Evolutionary conservation across 1,140 invertebrate genomes (phyloP), one percentile per base, ranked within the genome.

Genomic region (Aphis gossypii): DNA sequence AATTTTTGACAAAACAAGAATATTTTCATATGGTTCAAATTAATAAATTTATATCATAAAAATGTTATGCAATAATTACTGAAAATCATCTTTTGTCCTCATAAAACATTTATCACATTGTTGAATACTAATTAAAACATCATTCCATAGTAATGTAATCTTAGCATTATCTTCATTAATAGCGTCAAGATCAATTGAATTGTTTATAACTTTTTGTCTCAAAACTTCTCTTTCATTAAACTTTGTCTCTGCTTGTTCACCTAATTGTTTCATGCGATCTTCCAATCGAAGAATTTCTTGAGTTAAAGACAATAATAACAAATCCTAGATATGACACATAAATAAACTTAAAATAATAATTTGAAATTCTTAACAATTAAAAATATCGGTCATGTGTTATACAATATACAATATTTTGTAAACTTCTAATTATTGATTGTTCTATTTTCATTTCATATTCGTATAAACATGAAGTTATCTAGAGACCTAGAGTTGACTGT

Each of bases 211-310:
- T 93, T 84, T 93, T 93, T 93, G 91, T 83, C 54, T 93, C 23
- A 93, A 84, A 7, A 93, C 38, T 93, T 93, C 68, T 84, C 76
- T 84, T 93, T 93, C 76, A 54, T 93, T 93, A 84, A 30, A 93
- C 35, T 93, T 93, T 20, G 91, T 93, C 35, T 93, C 91, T 54
- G 91, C 91, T 56, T 86, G 91, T 84, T 93, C 91, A 18, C 76
- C 48, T 51, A 93, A 84, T 83, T 93, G 68, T 93, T 93, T 93
- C 35, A 93, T 83, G 14, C 91, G 91, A 83, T 93, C 91, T 84
- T 93, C 91, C 20, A 93, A 56, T 38, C 76, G 91, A 51, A 93
- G 56, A 83, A 93, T 93, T 84, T 93, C 91, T 93, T 93, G 91
- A 7, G 91, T 93, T 84, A 93, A 93, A 30, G 91, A 93, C 1